A percentile compares a stretch with the other conserved stretches of the same genome.
Conservation (phyloP, 2,888 invertebrate genomes). For the Chaetogeoica ovagalla region DNA sequence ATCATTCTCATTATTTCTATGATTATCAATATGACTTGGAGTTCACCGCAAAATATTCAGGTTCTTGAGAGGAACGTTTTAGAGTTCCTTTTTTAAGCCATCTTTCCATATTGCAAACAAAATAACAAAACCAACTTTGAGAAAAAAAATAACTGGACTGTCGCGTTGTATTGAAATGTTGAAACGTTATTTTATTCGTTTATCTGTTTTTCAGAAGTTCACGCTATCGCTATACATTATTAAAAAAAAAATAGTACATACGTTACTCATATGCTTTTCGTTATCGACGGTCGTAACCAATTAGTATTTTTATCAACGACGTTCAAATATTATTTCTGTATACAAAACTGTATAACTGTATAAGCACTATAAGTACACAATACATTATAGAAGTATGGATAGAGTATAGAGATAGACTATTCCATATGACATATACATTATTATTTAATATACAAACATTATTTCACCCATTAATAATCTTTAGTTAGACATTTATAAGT, state of each 20-base stretch:
- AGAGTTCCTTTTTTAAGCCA: too few species aligned
- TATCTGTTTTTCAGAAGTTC: conserved; percentile 23
- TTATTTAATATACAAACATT: too few species aligned
- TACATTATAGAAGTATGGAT: too few species aligned
- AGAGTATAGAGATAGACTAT: too few species aligned
- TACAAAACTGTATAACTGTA: too few species aligned
- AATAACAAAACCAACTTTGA: too few species aligned
- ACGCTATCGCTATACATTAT: background rate
- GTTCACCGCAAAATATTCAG: conserved; percentile 22
- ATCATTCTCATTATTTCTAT: conserved; percentile 23
- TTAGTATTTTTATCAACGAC: conserved; percentile 33
- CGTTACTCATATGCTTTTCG: conserved; percentile 21
- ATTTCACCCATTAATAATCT: too few species aligned
- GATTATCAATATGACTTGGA: conserved; percentile 11
- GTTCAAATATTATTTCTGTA: conserved; percentile 35
- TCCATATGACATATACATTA: too few species aligned
- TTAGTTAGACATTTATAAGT: too few species aligned
- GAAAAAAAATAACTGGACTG: conserved; percentile 2
- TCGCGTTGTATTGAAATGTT: conserved; percentile 8
- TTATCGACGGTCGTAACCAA: conserved; percentile 13
- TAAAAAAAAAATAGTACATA: too few species aligned
- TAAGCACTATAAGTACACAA: too few species aligned
- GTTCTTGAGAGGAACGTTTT: conserved; percentile 6
- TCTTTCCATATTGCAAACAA: too few species aligned
- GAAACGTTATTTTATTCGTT: conserved; percentile 19